Evolutionary conservation across 2,113 vertebrate species (phyloP), one percentile per base, ranked within the genome.

Genomic region (Acanthochromis polyacanthus): DNA sequence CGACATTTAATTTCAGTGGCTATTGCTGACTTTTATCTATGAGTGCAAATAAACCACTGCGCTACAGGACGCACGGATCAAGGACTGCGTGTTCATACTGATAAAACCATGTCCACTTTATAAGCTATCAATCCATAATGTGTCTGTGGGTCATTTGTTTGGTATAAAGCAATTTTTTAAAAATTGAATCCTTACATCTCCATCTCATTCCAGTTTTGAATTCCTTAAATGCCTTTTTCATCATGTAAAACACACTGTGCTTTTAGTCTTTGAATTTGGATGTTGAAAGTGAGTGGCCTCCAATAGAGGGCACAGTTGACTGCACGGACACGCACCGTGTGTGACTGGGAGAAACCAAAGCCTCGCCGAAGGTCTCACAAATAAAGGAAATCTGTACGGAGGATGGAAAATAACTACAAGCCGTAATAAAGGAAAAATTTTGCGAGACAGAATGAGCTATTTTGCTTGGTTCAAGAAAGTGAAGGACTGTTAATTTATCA

Each of bases 261-360:
- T 73, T 20, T 17, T 4, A 66, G 72, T 30, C 51, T 90, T 64
- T 84, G 90, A 71, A 75, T 81, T 4, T 78, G 55, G 66, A 43
- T 85, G 85, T 74, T 89, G 56, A 75, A 88, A 82, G 84, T 81
- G 78, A 63, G 70, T 76, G 78, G 73, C 59, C 72, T 93, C 92
- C 92, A 93, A 91, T 82, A 93, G 92, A 91, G 91, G 92, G 91
- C 92, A 91, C 83, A 91, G 91, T 89, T 88, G 88, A 83, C 92
- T 88, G 83, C 84, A 19, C 28, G 78, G 81, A 79, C 81, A 0
- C 43, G 9, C 63, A 38, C 30, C 0, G 46, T 22, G 48, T 22
- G 71, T 25, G 50, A 32, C 40, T 50, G 68, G 43, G 43, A 38
- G 55, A 70, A 82, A 75, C 58, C 5, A 71, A 77, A 88, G 66